Evolutionary conservation across 2,888 invertebrate genomes (phyloP), one percentile per base, ranked within the genome.

Genomic region (Harpalus rubripes): DNA sequence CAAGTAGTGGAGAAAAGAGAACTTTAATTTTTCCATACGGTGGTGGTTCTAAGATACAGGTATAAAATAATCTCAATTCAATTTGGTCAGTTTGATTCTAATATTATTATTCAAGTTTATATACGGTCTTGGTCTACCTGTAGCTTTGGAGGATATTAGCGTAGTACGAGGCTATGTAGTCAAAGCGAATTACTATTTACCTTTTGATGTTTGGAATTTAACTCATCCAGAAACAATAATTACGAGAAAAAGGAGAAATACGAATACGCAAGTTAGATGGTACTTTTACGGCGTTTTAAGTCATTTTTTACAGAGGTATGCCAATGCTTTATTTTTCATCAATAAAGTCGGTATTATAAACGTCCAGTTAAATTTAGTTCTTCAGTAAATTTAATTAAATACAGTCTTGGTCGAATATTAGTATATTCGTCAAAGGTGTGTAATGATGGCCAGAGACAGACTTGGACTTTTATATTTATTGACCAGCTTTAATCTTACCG

Each of bases 221-320:
- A 89, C 88, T 15, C 87, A 88, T 81, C 88, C 89, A 8, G 87
- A 87, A 18, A 85, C 88, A 63, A 78, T 85, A 86, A 85, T 87
- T 80, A 87, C 87, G 3, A 86, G 87, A 44, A 87, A 87, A 61
- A 88, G 86, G 81, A 88, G 87, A 80, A 86, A 89, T 22, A 61
- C 86, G 87, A 0, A 85, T 85, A 92, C 92, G 81, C 90, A 94
- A 32, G 32, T 32, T 32, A 32, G 32, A 88, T 95, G 95, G 95
- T 93, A 93, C 87, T 92, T 95, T 86, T 96, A 96, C 89, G 94
- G 93, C 89, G 91, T 93, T 56, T 89, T 95, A 18, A 94, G 94
- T 87, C 92, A 92, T 72, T 93, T 94, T 90, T 92, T 92, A 52
- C 92, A 93, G 88, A 92, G 93, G 94, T 94, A 90, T 52, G 32